These are phyloP conservation scores for Drosophila subobscura DNA, from an alignment of 1,140 invertebrate genomes.

Conservation along the genomic window DNA sequence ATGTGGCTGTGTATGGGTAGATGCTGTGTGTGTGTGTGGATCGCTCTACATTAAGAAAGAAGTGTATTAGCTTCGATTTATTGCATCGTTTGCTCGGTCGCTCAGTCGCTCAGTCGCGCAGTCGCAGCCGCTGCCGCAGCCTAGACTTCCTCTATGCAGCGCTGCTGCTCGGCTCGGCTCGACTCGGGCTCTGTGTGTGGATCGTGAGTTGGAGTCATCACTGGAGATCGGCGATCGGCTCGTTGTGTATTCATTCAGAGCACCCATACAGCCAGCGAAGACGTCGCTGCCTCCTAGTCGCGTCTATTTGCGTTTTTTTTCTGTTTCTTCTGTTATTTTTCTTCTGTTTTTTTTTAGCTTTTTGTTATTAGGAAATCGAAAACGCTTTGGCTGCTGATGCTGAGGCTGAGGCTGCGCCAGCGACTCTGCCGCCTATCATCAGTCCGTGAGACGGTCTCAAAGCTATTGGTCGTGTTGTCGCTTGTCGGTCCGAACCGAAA, in stretches of 20 bases:
- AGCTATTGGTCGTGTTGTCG: constrained; percentile 83
- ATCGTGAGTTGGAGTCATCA: constrained; percentile 59
- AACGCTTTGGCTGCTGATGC: constrained; percentile 52
- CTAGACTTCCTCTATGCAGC: constrained; percentile 21
- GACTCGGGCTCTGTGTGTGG: constrained; percentile 16
- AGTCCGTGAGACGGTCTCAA: constrained; percentile 83
- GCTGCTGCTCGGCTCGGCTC: background rate
- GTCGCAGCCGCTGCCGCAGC: background rate
- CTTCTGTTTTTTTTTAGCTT: constrained; percentile 21
- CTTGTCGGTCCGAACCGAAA: constrained; percentile 63
- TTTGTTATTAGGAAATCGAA: constrained; percentile 78
- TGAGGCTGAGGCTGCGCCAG: constrained; percentile 68
- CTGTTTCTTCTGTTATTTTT: constrained; percentile 23
- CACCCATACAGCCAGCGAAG: constrained; percentile 76
- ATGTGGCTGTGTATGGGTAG: constrained; percentile 20
- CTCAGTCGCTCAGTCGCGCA: background rate
- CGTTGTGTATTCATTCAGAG: constrained; percentile 80
- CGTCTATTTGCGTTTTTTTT: constrained; percentile 57
- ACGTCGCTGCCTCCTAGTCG: constrained; percentile 76
- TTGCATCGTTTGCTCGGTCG: constrained; percentile 66
- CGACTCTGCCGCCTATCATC: constrained; percentile 75
- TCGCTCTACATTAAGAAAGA: constrained; percentile 82
- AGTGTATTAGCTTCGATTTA: constrained; percentile 82
- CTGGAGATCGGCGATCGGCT: constrained; percentile 49
- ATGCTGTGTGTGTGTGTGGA: constrained; percentile 32